Base-by-base conservation (phyloP, 1,140 invertebrate species). In the Acromyrmex echinatior region DNA sequence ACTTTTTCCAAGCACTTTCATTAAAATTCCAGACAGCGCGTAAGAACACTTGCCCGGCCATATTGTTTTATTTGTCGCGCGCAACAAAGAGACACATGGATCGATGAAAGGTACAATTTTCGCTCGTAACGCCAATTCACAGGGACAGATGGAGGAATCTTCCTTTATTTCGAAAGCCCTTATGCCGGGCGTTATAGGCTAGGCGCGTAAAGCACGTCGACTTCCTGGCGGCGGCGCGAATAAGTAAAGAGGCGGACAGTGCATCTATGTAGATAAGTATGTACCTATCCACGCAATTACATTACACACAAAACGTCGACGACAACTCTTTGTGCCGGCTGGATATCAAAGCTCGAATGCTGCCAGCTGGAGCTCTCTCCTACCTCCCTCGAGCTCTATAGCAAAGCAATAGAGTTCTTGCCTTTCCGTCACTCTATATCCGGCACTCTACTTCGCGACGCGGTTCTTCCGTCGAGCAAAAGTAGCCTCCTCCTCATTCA, bases 371-470 rank as follows among this genome's bases (percentile, higher is more conserved):
- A n/a, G n/a, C 21, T 25, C 3, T 0, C 16, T 31, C 3, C n/a
- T 21, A 0, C 31, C 63, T 35, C 21, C 35, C 39, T 7, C 45
- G 53, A 70, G 66, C 53, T 56, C 68, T 62, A 80, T 77, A 53
- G 66, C 58, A 21, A 71, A 63, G 79, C 89, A 90, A 90, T 90
- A 90, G 89, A 91, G 88, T 88, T 84, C 76, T 90, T 49, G 62
- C 76, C 80, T 90, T 90, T 88, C 88, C 86, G 88, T 82, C 88
- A 90, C 86, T 90, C 86, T 86, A 90, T 90, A 88, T 90, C 86
- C 90, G 77, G 86, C 85, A 87, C 79, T 90, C 68, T 68, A 58
- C 56, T 79, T 87, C 86, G 86, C 87, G 63, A 86, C 86, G 73
- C 82, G 58, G 86, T 90, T 91, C 89, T 86, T 86, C 86, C 86